Conservation (phyloP, 2,888 invertebrate genomes). For the Oscheius sp. region DNA sequence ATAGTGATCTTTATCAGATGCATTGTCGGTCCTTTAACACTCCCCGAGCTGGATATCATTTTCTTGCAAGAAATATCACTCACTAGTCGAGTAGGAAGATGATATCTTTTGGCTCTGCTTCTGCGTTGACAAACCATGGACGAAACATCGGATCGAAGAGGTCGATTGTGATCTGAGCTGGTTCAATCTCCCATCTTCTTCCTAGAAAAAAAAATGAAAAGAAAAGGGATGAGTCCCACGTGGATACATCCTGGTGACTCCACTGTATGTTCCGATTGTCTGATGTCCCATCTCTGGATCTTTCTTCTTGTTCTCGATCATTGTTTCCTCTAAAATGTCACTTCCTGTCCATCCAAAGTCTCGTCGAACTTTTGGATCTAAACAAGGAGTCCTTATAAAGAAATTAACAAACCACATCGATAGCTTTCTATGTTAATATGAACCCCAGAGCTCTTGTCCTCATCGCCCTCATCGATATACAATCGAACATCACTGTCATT, state of each 20-base stretch:
- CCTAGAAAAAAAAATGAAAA: constrained; percentile 33
- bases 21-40: constrained; percentile 65
- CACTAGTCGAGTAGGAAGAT: constrained; percentile 69
- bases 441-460: constrained; percentile 42
- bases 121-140: constrained; percentile 68
- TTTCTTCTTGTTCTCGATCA: constrained; percentile 50
- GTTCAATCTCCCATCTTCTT: constrained; percentile 61
- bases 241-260: constrained; percentile 67
- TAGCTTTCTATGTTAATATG: constrained; percentile 62
- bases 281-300: constrained; percentile 55
- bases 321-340: constrained; percentile 45
- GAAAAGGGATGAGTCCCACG: constrained; percentile 39
- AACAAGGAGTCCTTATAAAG: neutral
- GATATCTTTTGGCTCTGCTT: constrained; percentile 67
- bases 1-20: constrained; percentile 67
- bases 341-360: constrained; percentile 65
- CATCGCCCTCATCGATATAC: constrained; percentile 1
- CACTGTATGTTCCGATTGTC: constrained; percentile 68
- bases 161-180: constrained; percentile 63
- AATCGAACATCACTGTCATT: constrained; percentile 46
- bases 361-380: constrained; percentile 58
- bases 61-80: constrained; percentile 31
- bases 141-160: constrained; percentile 68
- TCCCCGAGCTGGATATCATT: constrained; percentile 46
- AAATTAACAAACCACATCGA: constrained; percentile 48